Percentiles rank a stretch among this genome's conserved stretches.
Evolutionary conservation across 2,113 vertebrate genomes (phyloP).

Genomic region (Pelusios castaneus): DNA sequence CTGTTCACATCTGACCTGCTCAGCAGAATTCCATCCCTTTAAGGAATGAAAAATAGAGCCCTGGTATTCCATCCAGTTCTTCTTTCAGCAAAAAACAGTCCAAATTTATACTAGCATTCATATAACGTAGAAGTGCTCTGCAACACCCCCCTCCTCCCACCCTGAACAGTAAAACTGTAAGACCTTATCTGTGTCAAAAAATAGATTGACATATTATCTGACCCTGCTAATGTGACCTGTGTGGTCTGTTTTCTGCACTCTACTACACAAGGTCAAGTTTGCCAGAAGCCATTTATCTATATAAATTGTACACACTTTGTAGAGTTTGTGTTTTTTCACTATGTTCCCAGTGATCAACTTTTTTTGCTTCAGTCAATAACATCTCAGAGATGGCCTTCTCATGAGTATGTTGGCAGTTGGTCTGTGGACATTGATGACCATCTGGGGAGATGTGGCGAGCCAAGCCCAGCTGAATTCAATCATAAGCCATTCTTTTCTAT

Average conservation of each 20-base stretch:
- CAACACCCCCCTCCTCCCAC: too few species aligned
- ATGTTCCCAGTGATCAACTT: neutral
- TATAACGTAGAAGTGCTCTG: too few species aligned
- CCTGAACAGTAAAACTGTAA: neutral
- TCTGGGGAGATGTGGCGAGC: neutral
- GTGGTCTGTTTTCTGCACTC: neutral
- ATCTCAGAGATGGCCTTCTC: neutral
- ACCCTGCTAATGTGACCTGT: neutral
- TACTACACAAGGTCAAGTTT: neutral
- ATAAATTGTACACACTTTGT: fast-evolving
- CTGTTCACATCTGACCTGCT: too few species aligned
- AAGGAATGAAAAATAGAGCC: too few species aligned
- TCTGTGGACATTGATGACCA: neutral
- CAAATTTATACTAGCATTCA: too few species aligned
- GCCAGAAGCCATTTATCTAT: neutral
- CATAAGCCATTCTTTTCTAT: neutral
- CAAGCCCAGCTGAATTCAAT: conserved; percentile 10
- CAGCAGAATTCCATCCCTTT: too few species aligned
- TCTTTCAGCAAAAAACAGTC: too few species aligned
- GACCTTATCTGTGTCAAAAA: too few species aligned
- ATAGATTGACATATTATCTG: neutral
- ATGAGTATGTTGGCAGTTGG: conserved; percentile 11
- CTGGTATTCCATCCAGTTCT: too few species aligned
- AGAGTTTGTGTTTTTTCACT: neutral
- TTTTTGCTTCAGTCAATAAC: neutral